Base-by-base conservation (phyloP, 1,140 invertebrate genomes). In the Diachasmimorpha longicaudata region DNA sequence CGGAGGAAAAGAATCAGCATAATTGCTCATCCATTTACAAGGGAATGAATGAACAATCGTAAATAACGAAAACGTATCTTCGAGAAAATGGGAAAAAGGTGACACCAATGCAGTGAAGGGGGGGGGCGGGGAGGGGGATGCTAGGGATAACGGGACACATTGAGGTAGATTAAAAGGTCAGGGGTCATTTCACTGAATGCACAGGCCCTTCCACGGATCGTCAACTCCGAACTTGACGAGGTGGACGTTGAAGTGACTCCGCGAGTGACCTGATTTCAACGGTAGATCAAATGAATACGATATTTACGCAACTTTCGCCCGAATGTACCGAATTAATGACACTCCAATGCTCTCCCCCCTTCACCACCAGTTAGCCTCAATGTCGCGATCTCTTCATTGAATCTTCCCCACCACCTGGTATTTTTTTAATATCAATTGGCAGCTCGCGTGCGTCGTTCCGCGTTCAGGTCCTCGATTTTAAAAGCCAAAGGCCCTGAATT, bases 241-340 rank as follows among this genome's bases (percentile, higher is more conserved):
- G 4, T 55, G n/a, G 6, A 16, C 1, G 19, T 55, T 55, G 48
- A 55, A 55, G 19, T 55, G 16, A 71, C 10, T 23, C 46, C 31
- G 6, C 6, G 2, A 31, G 25, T 42, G 37, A 58, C 42, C 58
- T 23, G 71, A 73, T 73, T 39, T 48, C 42, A 39, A 31, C 55
- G 52, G 19, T 13, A 63, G 6, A 31, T 31, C 4, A 2, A 63
- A 23, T 39, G 37, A 72, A 72, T 13, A 58, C 70, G 46, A 74
- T 44, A 42, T 78, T 85, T 82, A 79, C 82, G 78, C 79, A 85
- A 85, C 79, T 83, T 84, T 84, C 80, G 80, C 81, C 82, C 80
- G 81, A 85, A 79, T 84, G 81, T 79, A 81, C 80, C 79, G 80
- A 83, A 68, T 83, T 80, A 80, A 76, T 73, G 79, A 79, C 52